Evolutionary conservation across 2,113 vertebrate genomes (phyloP), one percentile per base, ranked within the genome.

Genomic region (Mesembrinibis cayennensis): DNA sequence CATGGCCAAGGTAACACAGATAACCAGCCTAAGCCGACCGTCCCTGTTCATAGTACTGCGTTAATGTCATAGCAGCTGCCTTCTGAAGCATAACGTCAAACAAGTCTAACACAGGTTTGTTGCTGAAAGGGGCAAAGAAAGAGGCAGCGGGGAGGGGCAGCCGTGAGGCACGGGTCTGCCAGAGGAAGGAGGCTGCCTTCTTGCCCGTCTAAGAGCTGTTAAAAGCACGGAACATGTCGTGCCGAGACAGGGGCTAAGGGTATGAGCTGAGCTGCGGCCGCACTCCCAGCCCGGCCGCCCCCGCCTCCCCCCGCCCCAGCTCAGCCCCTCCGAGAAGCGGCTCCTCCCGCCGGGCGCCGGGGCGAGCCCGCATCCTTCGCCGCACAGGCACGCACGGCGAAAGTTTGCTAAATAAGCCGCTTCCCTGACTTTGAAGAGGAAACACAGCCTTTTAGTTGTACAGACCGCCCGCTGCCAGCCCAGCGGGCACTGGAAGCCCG

Each of bases 401-500:
- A 18, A 18, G 47, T 0, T 3, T 16, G 5, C 1, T 4, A 15
- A 36, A 1, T 2, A 19, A 42, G 7, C 36, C 16, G 36, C 6
- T 17, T 16, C 30, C 44, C 40, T 2, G 34, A 6, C 62, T 26
- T 0, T 0, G n/a, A 15, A 6, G 26, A 4, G 13, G 26, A 5
- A 36, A 4, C 70, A 5, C 47, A 13, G 2, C 18, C n/a, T 18
- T 15, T 11, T 5, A 1, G 0, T 11, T 0, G 10, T 0, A 2
- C 9, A 5, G 10, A 11, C 36, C 13, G 25, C 81, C 79, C 49
- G 16, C 50, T 27, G 58, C 16, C 52, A 6, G 62, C 9, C 17
- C 6, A 20, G 2, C 4, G 2, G 56, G 26, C 32, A 19, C 27
- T 5, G 56, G 2, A 8, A 44, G 21, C n/a, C 78, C 19, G 0